Percentiles rank a stretch among this genome's conserved stretches.
phyloP scores from a whole-genome alignment of 1,140 invertebrate species.

The Diorhabda sublineata region DNA sequence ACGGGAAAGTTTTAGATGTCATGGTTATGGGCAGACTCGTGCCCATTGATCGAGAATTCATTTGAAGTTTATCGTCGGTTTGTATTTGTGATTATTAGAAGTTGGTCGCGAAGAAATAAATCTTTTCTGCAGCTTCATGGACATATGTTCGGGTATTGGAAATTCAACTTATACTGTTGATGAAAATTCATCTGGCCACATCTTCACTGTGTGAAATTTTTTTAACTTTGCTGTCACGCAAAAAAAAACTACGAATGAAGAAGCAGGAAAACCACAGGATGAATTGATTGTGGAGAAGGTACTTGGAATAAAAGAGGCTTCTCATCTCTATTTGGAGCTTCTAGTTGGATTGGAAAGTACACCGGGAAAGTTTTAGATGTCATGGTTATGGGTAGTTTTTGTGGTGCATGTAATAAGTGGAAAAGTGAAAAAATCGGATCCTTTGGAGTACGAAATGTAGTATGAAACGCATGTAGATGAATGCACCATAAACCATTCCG shows the following conservation, averaged over 20 bases:
- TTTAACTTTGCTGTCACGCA: conserved; percentile 10
- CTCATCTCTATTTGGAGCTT: conserved; percentile 33
- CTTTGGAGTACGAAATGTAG: conserved; percentile 27
- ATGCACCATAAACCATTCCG: conserved; percentile 33
- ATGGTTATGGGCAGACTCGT: conserved; percentile 27
- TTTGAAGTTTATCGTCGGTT: conserved; percentile 35
- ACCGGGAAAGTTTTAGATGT: conserved; percentile 36
- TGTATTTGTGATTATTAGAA: conserved; percentile 30
- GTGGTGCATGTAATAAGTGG: conserved; percentile 26
- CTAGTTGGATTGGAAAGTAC: conserved; percentile 31
- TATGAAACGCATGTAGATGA: conserved; percentile 25
- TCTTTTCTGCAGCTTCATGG: conserved; percentile 31
- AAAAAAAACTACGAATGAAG: conserved; percentile 17
- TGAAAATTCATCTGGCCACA: conserved; percentile 17
- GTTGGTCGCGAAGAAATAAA: conserved; percentile 26
- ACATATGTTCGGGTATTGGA: conserved; percentile 16
- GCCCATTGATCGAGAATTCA: conserved; percentile 22
- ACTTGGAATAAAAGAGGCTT: conserved; percentile 37
- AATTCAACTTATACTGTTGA: conserved; percentile 22
- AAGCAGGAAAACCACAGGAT: conserved; percentile 18
- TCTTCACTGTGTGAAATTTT: conserved; percentile 4
- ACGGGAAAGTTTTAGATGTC: conserved; percentile 35
- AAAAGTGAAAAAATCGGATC: conserved; percentile 25
- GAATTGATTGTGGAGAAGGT: conserved; percentile 31
- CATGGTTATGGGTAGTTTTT: conserved; percentile 29